Base-by-base conservation (phyloP, 2,113 vertebrate genomes). In the Erythrocebus patas region DNA sequence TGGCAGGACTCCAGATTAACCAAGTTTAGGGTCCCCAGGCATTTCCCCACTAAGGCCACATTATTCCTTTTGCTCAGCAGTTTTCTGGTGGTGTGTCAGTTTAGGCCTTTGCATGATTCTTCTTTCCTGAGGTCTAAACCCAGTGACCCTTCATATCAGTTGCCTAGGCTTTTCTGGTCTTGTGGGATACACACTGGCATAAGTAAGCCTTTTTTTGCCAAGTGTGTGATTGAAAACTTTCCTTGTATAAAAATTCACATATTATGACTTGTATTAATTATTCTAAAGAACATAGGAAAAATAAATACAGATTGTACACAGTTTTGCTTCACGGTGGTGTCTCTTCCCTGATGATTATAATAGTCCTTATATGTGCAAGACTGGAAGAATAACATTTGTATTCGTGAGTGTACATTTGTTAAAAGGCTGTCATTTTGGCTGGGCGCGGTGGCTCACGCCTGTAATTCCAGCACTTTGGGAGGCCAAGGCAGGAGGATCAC, bases 91-190 rank as follows among this genome's bases (percentile, higher is more conserved):
- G 17, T 40, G 57, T 91, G 79, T 48, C 59, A 59, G 0, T 55
- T 2, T n/a, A 83, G 61, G 79, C 25, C 80, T 82, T 93, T 48
- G 22, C 30, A 30, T 45, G 66, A 73, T 16, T 57, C 64, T 97
- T 89, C 68, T 89, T 87, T 57, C 38, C 27, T 93, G 87, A 91
- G 89, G 70, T 88, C 89, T 97, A 76, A 93, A 91, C 64, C 40
- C 59, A 72, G 0, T 40, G 81, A 90, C 66, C 57, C 48, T 95
- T 91, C 43, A 3, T 73, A 59, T 82, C 61, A 78, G 59, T 70
- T 91, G 40, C 30, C 64, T 48, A 30, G 45, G 48, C 30, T 23
- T 93, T 66, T 84, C 86, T 95, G 88, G 73, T 93, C 97, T 97
- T 93, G 68, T 97, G 72, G 76, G 48, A 89, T 83, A 83, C 55